phyloP scores from a whole-genome alignment of 2,888 invertebrate species.

The Nowickia ferox region DNA sequence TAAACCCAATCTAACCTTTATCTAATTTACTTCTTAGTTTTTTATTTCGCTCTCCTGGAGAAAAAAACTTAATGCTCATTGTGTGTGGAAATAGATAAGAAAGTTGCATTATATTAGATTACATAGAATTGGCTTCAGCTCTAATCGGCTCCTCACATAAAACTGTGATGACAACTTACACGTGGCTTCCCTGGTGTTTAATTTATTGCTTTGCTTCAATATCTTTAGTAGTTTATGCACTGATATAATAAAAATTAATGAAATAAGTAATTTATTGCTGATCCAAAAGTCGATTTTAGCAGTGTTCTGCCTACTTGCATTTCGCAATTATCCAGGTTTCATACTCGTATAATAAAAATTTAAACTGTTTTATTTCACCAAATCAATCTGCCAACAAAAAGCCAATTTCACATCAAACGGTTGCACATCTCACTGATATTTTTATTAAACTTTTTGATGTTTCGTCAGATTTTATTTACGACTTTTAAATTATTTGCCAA shows the following conservation, averaged over 20 bases:
- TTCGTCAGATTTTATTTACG: slow-evolving; percentile 56
- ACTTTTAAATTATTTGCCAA: slow-evolving; percentile 68
- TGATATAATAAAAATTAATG: slow-evolving; percentile 2
- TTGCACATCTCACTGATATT: slow-evolving; percentile 18
- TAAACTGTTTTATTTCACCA: slow-evolving; percentile 17
- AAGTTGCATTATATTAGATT: no score
- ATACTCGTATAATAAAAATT: slow-evolving; percentile 36
- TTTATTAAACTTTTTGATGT: slow-evolving; percentile 40
- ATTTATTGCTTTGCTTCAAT: neutral
- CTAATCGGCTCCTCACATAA: no score
- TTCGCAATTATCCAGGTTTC: slow-evolving; percentile 3
- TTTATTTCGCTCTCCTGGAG: no score
- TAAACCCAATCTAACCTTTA: no score
- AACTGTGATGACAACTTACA: neutral
- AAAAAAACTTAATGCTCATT: no score
- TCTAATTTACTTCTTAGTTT: no score
- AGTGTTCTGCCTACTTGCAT: neutral
- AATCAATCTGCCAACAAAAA: neutral
- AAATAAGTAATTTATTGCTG: slow-evolving; percentile 4
- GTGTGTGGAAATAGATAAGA: no score
- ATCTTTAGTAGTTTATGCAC: neutral
- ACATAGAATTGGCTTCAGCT: no score
- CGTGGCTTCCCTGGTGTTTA: neutral
- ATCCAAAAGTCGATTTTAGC: neutral
- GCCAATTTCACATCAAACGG: slow-evolving; percentile 26